Conservation (phyloP, 2,888 invertebrate species). For the Troides oblongomaculatus region DNA sequence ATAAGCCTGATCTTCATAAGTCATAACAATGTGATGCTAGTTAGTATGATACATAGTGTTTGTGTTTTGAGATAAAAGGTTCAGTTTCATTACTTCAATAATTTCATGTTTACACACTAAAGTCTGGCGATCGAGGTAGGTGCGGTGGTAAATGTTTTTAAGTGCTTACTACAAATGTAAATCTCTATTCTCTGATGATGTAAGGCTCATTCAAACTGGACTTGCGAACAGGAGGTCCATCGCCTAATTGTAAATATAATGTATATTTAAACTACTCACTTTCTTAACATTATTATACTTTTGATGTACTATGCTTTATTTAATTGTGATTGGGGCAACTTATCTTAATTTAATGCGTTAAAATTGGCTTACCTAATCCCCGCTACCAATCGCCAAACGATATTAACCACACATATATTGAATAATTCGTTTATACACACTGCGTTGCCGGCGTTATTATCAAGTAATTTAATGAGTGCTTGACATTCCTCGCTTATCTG, state of each 20-base stretch:
- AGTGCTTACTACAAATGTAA: no score
- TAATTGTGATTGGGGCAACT: neutral
- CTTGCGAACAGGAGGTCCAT: no score
- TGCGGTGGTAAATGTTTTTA: no score
- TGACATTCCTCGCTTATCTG: constrained; percentile 81
- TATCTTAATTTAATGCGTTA: neutral
- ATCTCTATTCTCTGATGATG: no score
- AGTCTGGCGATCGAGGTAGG: no score
- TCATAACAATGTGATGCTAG: no score
- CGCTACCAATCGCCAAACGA: constrained; percentile 85
- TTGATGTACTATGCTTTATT: neutral
- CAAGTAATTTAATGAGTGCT: constrained; percentile 74
- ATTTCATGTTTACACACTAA: no score
- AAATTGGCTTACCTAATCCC: constrained; percentile 75
- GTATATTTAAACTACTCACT: neutral
- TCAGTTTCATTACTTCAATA: no score
- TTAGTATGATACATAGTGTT: no score
- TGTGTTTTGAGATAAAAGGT: no score
- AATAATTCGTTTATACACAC: constrained; percentile 79
- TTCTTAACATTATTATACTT: neutral
- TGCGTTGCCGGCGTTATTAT: constrained; percentile 52
- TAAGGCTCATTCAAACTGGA: no score
- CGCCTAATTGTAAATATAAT: neutral
- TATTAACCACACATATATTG: constrained; percentile 84
- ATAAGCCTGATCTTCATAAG: no score